Percentiles rank a stretch among this genome's conserved stretches.
These are phyloP conservation scores for Holotrichia oblita DNA, from an alignment of 1,140 invertebrate genomes.

Conservation along the genomic window DNA sequence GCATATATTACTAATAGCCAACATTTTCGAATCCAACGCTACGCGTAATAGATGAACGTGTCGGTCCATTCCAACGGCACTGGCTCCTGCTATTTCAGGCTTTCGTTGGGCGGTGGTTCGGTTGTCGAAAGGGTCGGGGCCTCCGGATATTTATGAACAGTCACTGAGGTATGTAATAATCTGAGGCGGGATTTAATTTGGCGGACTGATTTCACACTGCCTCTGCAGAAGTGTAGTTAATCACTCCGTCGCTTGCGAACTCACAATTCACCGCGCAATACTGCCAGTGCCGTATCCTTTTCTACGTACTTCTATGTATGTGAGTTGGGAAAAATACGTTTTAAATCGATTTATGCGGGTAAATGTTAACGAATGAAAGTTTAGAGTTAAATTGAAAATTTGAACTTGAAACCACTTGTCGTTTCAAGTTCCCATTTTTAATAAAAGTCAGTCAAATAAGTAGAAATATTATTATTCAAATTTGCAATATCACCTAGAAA, in stretches of 20 bases:
- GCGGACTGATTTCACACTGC: constrained; percentile 68
- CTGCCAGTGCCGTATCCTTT: constrained; percentile 18
- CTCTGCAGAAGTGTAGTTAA: constrained; percentile 59
- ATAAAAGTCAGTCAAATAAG: too few species aligned
- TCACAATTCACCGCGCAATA: constrained; percentile 18
- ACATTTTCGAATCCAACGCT: not conserved
- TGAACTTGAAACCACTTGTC: too few species aligned
- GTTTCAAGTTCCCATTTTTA: too few species aligned
- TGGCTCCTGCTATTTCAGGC: not conserved
- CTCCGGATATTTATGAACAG: constrained; percentile 69
- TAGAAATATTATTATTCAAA: too few species aligned
- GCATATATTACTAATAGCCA: not conserved
- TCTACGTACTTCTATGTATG: not conserved
- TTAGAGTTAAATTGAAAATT: too few species aligned
- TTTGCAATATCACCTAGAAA: too few species aligned
- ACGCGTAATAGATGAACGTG: not conserved
- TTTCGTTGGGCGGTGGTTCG: not conserved
- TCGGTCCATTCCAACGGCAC: not conserved
- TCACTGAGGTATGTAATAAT: constrained; percentile 74
- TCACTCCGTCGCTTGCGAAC: constrained; percentile 54
- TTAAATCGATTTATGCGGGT: not conserved
- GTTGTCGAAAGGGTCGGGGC: constrained; percentile 41
- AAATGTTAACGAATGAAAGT: too few species aligned
- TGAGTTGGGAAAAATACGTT: not conserved
- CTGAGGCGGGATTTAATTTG: constrained; percentile 73